phyloP scores from a whole-genome alignment of 1,140 invertebrate species.

The Helicoverpa zea region DNA sequence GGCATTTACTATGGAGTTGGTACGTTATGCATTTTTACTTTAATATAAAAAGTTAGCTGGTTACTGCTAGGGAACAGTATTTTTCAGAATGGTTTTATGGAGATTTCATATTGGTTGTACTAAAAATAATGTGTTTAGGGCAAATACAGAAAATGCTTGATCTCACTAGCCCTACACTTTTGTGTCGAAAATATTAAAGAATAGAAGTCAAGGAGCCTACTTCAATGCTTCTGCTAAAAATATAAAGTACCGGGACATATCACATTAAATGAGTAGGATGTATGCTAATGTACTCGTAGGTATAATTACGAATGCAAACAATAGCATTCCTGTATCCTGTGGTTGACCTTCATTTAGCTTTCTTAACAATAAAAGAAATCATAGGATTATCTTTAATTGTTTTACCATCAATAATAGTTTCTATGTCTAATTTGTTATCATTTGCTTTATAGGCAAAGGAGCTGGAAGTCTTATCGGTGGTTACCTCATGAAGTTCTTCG shows the following conservation, averaged over 20 bases:
- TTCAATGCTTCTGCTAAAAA: no score
- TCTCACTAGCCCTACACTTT: no score
- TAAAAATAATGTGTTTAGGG: no score
- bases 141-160: no score
- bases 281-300: not conserved
- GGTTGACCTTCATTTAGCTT: not conserved
- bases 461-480: slow-evolving; percentile 93
- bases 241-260: no score
- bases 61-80: no score
- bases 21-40: slow-evolving; percentile 69
- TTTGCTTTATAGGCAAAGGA: slow-evolving; percentile 89
- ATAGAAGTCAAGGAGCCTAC: no score
- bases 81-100: no score
- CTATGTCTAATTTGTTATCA: not conserved
- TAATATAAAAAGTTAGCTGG: no score
- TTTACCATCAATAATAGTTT: not conserved
- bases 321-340: slow-evolving; percentile 10
- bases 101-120: no score
- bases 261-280: not conserved
- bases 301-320: not conserved
- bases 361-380: not conserved
- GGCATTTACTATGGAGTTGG: slow-evolving; percentile 94
- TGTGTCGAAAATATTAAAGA: no score
- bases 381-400: not conserved
- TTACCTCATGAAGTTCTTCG: slow-evolving; percentile 91